A percentile compares a stretch with the other conserved stretches of the same genome.
Evolutionary conservation across 2,113 vertebrate genomes (phyloP).

Genomic region (Pygoscelis adeliae): DNA sequence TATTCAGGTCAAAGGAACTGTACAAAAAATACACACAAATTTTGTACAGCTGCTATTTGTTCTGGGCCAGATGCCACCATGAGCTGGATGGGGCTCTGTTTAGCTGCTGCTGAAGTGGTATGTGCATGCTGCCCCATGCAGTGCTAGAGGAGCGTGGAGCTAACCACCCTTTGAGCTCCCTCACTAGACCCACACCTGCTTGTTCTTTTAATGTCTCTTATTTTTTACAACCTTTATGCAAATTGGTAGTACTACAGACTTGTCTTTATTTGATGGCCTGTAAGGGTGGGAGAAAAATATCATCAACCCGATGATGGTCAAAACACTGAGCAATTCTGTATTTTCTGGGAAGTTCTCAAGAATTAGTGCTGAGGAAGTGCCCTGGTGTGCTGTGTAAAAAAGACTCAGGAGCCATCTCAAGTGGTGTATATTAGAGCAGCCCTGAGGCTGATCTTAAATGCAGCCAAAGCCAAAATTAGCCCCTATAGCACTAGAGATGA

Average conservation of each 20-base stretch:
- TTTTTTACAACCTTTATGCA: neutral
- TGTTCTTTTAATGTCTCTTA: neutral
- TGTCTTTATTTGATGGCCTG: neutral
- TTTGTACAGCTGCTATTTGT: neutral
- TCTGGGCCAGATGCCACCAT: neutral
- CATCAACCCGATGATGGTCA: neutral
- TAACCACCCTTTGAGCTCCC: neutral
- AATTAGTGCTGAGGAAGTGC: neutral
- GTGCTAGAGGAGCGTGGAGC: neutral
- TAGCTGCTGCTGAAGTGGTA: neutral
- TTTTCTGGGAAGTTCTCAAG: neutral
- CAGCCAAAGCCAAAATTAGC: neutral
- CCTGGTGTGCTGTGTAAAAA: neutral
- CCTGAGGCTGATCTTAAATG: neutral
- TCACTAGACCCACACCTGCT: neutral
- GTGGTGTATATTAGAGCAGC: neutral
- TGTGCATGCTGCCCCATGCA: neutral
- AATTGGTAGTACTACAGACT: neutral
- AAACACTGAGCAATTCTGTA: neutral
- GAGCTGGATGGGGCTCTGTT: neutral
- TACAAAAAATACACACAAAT: neutral
- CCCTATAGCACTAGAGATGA: neutral
- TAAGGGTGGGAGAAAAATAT: neutral
- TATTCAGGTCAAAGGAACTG: slow-evolving; percentile 18
- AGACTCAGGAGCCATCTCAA: neutral